A percentile compares a stretch with the other conserved stretches of the same genome.
Conservation (phyloP, 1,140 invertebrate genomes). For the Drosophila kurseongensis region DNA sequence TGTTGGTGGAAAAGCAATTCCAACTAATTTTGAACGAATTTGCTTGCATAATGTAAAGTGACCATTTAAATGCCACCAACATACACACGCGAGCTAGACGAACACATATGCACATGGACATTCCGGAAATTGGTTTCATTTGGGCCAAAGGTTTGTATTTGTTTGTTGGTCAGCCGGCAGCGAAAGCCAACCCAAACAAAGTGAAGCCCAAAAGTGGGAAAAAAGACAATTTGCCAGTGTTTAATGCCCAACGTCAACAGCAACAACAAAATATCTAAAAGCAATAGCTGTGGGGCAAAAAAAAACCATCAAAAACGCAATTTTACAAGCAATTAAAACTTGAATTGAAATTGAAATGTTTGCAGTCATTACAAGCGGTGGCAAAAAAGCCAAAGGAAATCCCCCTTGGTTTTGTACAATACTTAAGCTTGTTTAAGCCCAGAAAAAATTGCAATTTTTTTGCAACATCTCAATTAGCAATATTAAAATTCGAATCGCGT, state of each 20-base stretch:
- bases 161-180: slow-evolving; percentile 31
- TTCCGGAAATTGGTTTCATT: slow-evolving; percentile 48
- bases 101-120: slow-evolving; percentile 14
- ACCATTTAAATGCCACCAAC: slow-evolving; percentile 45
- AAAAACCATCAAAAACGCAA: slow-evolving; percentile 44
- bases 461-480: background rate
- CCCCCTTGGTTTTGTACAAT: background rate
- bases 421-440: slow-evolving; percentile 7
- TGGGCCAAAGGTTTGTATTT: slow-evolving; percentile 42
- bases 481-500: slow-evolving; percentile 3
- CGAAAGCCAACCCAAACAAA: slow-evolving; percentile 33
- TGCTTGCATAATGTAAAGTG: slow-evolving; percentile 60
- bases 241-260: slow-evolving; percentile 1
- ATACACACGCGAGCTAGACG: slow-evolving; percentile 7
- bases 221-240: slow-evolving; percentile 26
- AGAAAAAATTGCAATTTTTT: background rate
- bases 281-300: slow-evolving; percentile 12
- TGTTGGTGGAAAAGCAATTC: slow-evolving; percentile 55
- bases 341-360: slow-evolving; percentile 72
- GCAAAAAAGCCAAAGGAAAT: background rate
- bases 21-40: slow-evolving; percentile 72
- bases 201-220: slow-evolving; percentile 9
- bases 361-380: slow-evolving; percentile 23
- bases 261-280: slow-evolving; percentile 33
- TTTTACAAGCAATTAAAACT: slow-evolving; percentile 79